A percentile compares a stretch with the other conserved stretches of the same genome.
These are phyloP conservation scores for Procambarus virginalis DNA, from an alignment of 1,140 invertebrate genomes.

Conservation along the genomic window DNA sequence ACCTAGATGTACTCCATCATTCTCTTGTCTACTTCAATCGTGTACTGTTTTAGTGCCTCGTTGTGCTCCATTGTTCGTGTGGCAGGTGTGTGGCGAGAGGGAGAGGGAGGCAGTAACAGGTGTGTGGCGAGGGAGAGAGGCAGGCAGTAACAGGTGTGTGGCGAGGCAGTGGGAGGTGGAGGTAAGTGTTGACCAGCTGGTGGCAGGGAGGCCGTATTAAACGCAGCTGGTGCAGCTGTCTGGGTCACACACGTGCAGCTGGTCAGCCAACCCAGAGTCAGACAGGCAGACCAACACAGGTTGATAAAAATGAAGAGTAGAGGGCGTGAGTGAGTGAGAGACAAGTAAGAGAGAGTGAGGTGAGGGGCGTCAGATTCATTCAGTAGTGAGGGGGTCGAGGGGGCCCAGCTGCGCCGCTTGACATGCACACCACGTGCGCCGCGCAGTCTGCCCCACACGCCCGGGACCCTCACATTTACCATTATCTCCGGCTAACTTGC, in stretches of 20 bases:
- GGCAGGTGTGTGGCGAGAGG: background rate
- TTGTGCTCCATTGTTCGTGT: no score
- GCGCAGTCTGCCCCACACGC: background rate
- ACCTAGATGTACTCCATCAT: no score
- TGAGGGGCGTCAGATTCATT: background rate
- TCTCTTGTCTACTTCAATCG: no score
- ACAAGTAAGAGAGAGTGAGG: background rate
- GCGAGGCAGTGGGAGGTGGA: background rate
- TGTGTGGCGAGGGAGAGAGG: background rate
- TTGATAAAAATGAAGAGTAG: background rate
- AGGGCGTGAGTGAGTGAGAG: background rate
- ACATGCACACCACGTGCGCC: slow-evolving; percentile 49
- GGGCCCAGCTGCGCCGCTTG: slow-evolving; percentile 31
- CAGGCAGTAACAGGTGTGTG: background rate
- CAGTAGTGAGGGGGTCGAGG: background rate
- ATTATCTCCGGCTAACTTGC: background rate
- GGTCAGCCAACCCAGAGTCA: no score
- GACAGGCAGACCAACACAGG: no score
- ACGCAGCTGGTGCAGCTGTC: no score
- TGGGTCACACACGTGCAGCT: no score
- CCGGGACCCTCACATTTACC: background rate
- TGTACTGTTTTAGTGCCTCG: no score
- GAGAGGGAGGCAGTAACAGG: background rate
- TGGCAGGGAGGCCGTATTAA: no score
- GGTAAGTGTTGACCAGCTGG: no score